Conservation (phyloP, 2,113 vertebrate species). For the Falcunculus frontatus region DNA sequence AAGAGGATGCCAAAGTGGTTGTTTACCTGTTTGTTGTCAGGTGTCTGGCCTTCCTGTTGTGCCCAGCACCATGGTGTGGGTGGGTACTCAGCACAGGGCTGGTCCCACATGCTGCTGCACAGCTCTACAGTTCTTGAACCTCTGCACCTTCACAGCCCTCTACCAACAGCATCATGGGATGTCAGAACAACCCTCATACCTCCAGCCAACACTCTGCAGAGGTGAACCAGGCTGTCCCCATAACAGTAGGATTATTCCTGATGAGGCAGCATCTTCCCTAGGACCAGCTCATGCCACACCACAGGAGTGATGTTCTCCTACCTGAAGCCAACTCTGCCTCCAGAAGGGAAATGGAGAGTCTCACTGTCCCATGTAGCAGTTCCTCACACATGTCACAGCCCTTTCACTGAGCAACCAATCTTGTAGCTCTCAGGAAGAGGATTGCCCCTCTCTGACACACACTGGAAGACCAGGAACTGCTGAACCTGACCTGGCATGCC, state of each 20-base stretch:
- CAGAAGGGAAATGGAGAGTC: not conserved
- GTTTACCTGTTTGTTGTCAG: not conserved
- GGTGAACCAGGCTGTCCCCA: not conserved
- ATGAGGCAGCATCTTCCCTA: not conserved
- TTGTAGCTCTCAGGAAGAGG: not conserved
- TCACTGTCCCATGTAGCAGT: not conserved
- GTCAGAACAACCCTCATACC: not conserved
- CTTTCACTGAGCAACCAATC: not conserved
- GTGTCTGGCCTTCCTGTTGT: not conserved
- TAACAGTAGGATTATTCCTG: not conserved
- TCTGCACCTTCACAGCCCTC: not conserved
- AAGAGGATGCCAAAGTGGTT: not conserved
- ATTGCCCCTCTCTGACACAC: not conserved
- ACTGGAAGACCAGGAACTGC: not conserved
- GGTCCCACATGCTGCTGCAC: not conserved
- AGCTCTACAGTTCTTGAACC: not conserved
- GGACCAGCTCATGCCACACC: not conserved
- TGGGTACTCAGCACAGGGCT: not conserved
- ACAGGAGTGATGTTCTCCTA: not conserved
- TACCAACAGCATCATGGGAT: not conserved
- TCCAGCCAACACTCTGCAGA: not conserved
- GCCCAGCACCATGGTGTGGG: not conserved
- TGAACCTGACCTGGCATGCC: not conserved
- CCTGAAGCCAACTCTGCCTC: not conserved
- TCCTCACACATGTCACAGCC: not conserved